These are phyloP conservation scores for Neogale vison DNA, from an alignment of 2,113 vertebrate species.

Conservation along the genomic window DNA sequence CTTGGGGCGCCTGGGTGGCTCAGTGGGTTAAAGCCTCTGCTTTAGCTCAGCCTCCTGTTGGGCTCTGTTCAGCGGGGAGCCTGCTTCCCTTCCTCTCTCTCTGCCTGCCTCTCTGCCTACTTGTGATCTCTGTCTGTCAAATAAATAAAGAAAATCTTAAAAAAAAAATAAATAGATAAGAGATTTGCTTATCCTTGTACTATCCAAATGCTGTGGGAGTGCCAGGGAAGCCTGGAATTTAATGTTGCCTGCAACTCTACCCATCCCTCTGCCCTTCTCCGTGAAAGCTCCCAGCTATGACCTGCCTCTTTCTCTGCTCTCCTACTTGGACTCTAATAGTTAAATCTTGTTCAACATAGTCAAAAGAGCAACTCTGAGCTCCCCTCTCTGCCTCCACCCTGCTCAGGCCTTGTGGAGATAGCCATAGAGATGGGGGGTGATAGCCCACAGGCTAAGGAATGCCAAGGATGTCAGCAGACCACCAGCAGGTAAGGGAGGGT, in stretches of 20 bases:
- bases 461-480: not conserved
- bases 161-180: not conserved
- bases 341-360: not conserved
- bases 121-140: too few species aligned
- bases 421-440: not conserved
- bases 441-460: not conserved
- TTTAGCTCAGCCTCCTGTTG: too few species aligned
- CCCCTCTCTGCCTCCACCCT: not conserved
- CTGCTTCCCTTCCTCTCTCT: too few species aligned
- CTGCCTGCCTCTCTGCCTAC: too few species aligned
- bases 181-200: not conserved
- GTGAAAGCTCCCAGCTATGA: not conserved
- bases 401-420: not conserved
- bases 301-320: not conserved
- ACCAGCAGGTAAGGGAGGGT: not conserved
- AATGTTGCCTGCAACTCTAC: not conserved
- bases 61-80: too few species aligned
- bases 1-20: too few species aligned
- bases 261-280: not conserved
- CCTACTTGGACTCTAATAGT: not conserved
- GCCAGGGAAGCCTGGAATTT: not conserved
- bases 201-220: not conserved
- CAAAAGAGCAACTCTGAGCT: not conserved
- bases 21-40: too few species aligned
- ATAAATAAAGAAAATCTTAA: too few species aligned